These are phyloP conservation scores for Hipparchia semele DNA, from an alignment of 2,888 invertebrate genomes.

Conservation along the genomic window DNA sequence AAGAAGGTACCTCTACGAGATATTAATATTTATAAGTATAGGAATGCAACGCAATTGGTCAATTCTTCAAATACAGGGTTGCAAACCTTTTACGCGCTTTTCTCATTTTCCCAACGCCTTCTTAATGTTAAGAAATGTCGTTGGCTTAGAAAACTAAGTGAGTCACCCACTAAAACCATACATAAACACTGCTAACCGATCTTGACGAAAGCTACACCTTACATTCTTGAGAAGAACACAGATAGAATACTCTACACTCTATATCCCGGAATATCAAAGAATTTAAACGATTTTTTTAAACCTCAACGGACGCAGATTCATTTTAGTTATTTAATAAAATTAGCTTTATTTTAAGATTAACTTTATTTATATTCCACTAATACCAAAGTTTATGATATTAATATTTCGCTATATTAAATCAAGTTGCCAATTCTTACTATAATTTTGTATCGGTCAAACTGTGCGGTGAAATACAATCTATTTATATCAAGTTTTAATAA, in stretches of 20 bases:
- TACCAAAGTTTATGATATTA: not conserved
- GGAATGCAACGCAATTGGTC: not conserved
- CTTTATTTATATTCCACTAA: not conserved
- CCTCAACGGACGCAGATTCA: too few species aligned
- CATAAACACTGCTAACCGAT: too few species aligned
- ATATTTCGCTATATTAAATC: not conserved
- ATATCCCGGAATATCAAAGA: too few species aligned
- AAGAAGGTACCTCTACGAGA: not conserved
- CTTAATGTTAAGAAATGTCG: slow-evolving; percentile 3
- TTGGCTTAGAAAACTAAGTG: not conserved
- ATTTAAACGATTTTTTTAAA: too few species aligned
- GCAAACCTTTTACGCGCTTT: not conserved
- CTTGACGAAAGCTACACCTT: too few species aligned
- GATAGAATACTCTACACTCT: too few species aligned
- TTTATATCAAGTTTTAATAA: too few species aligned
- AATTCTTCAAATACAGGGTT: not conserved
- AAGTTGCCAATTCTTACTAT: not conserved
- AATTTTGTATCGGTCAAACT: not conserved
- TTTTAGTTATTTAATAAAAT: too few species aligned
- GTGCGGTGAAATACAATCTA: not conserved
- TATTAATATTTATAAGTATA: not conserved
- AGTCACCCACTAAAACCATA: not conserved
- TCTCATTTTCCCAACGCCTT: slow-evolving; percentile 6
- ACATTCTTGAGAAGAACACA: too few species aligned
- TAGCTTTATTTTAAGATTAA: too few species aligned